phyloP scores from a whole-genome alignment of 2,888 invertebrate species.

The Cheilosia impressa region DNA sequence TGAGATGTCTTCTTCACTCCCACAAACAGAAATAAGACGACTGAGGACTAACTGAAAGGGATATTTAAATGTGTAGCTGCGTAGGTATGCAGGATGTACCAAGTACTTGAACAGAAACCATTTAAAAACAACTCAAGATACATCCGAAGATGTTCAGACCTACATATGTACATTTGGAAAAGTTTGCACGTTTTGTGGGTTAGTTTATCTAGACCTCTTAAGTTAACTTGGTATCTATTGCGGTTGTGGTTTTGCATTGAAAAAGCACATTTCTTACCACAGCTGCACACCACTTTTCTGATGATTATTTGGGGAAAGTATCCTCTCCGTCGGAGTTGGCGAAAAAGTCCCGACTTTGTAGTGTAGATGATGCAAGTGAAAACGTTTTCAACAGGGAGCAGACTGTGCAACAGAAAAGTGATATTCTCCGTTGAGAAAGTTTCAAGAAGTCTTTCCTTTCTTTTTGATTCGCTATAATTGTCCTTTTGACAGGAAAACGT shows the following conservation, averaged over 20 bases:
- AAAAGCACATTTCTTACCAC: neutral
- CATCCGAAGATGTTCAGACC: neutral
- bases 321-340: neutral
- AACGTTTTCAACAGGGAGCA: constrained; percentile 14
- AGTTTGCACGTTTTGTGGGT: constrained; percentile 24
- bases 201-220: constrained; percentile 30
- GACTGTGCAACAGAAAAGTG: constrained; percentile 49
- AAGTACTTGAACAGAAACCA: neutral
- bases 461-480: constrained; percentile 27
- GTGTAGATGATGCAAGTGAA: neutral
- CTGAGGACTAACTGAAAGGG: constrained; percentile 6
- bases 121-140: neutral
- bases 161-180: neutral
- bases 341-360: neutral
- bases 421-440: constrained; percentile 45
- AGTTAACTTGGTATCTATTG: constrained; percentile 20
- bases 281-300: neutral
- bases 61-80: constrained; percentile 13
- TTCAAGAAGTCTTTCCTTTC: constrained; percentile 13
- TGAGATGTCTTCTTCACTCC: neutral
- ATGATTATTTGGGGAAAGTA: neutral
- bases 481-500: constrained; percentile 22
- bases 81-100: neutral
- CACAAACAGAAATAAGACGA: neutral
- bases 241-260: constrained; percentile 1